phyloP scores from a whole-genome alignment of 2,888 invertebrate genomes.

The Monoplex corrugatus region DNA sequence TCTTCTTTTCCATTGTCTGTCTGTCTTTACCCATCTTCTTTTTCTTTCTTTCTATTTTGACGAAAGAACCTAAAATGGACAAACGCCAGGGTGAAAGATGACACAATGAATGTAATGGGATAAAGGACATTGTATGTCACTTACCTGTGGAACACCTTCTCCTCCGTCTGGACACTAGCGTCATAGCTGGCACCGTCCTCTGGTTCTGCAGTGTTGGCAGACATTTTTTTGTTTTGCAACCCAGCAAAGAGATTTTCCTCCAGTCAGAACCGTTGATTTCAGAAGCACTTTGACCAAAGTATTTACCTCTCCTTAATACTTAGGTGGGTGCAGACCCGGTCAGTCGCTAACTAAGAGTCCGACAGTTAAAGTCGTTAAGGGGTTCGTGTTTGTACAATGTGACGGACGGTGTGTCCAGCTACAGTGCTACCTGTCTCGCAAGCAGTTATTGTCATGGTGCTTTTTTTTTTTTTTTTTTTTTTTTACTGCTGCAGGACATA shows the following conservation, averaged over 20 bases:
- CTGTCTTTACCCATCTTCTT: background rate
- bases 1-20: background rate
- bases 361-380: background rate
- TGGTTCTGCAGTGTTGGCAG: constrained; percentile 2
- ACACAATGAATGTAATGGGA: no score
- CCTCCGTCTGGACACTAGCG: background rate
- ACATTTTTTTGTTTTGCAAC: constrained; percentile 12
- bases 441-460: no score
- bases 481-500: no score
- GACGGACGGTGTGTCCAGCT: no score
- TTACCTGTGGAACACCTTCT: constrained; percentile 22
- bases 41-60: background rate
- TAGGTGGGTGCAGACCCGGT: background rate
- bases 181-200: background rate
- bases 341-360: background rate
- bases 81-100: no score
- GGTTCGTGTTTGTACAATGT: no score
- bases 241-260: no score
- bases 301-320: background rate
- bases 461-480: no score
- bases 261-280: no score
- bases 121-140: background rate
- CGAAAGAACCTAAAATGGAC: background rate
- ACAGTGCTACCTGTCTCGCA: no score
- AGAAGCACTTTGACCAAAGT: no score